These are phyloP conservation scores for Eptatretus burgeri DNA, from an alignment of 2,113 vertebrate genomes.

Conservation along the genomic window DNA sequence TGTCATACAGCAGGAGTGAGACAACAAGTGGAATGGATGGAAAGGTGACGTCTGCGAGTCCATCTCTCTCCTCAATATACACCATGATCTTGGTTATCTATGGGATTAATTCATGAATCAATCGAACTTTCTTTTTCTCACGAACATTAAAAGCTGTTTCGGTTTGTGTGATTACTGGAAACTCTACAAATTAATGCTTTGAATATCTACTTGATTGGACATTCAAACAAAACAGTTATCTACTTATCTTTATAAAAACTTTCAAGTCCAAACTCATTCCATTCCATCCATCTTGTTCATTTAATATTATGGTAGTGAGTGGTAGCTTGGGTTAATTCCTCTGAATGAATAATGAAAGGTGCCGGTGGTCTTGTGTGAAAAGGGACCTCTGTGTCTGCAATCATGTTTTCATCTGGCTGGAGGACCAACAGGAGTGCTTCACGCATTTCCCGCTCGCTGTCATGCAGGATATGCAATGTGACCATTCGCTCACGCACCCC, in stretches of 20 bases:
- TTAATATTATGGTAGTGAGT: neutral
- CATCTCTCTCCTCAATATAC: slow-evolving; percentile 39
- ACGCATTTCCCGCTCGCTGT: slow-evolving; percentile 37
- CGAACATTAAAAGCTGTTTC: too few relatives aligned
- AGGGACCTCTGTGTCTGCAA: slow-evolving; percentile 36
- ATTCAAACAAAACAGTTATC: too few relatives aligned
- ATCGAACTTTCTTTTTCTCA: too few relatives aligned
- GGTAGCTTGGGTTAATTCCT: neutral
- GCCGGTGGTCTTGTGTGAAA: slow-evolving; percentile 9
- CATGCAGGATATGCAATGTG: slow-evolving; percentile 34
- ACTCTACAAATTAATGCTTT: too few relatives aligned
- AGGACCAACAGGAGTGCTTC: slow-evolving; percentile 38
- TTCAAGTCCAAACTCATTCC: neutral
- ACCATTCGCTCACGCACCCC: slow-evolving; percentile 32
- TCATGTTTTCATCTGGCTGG: slow-evolving; percentile 45
- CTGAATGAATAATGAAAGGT: too few relatives aligned
- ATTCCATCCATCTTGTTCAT: neutral
- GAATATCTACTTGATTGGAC: too few relatives aligned
- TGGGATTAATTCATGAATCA: neutral
- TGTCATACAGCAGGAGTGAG: slow-evolving; percentile 26
- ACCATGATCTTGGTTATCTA: slow-evolving; percentile 35
- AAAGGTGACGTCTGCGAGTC: slow-evolving; percentile 29
- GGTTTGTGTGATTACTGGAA: too few relatives aligned
- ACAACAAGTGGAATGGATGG: slow-evolving; percentile 30
- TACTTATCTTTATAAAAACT: neutral